phyloP scores from a whole-genome alignment of 2,888 invertebrate species.

The Netelia inedita region DNA sequence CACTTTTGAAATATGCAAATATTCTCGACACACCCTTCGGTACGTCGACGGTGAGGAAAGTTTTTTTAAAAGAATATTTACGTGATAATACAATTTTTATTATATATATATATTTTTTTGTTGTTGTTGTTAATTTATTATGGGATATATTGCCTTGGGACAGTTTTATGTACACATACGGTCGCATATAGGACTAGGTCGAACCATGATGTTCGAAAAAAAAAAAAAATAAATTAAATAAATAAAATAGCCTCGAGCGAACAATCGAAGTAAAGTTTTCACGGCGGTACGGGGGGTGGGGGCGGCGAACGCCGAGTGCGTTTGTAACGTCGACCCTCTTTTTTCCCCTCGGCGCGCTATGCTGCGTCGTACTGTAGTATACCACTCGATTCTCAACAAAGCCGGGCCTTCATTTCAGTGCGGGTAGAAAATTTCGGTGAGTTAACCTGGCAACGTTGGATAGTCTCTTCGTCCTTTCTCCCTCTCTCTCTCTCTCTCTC shows the following conservation, averaged over 20 bases:
- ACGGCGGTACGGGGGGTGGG: neutral
- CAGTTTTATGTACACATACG: too few species aligned
- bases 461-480: constrained; percentile 27
- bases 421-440: constrained; percentile 64
- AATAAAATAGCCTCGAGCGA: too few species aligned
- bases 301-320: neutral
- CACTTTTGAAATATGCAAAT: neutral
- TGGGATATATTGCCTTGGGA: neutral
- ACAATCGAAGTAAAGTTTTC: too few species aligned
- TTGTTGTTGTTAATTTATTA: neutral
- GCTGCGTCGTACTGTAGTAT: neutral
- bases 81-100: neutral
- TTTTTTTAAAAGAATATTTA: neutral
- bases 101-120: too few species aligned
- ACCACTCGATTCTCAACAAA: constrained; percentile 43
- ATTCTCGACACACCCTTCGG: too few species aligned
- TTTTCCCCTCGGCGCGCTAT: neutral
- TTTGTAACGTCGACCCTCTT: neutral
- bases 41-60: too few species aligned
- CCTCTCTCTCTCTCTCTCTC: constrained; percentile 29
- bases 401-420: constrained; percentile 50
- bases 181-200: too few species aligned
- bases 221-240: too few species aligned
- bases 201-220: too few species aligned
- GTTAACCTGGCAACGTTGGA: constrained; percentile 68